phyloP scores from a whole-genome alignment of 2,113 vertebrate species.

The Danionella cerebrum region DNA sequence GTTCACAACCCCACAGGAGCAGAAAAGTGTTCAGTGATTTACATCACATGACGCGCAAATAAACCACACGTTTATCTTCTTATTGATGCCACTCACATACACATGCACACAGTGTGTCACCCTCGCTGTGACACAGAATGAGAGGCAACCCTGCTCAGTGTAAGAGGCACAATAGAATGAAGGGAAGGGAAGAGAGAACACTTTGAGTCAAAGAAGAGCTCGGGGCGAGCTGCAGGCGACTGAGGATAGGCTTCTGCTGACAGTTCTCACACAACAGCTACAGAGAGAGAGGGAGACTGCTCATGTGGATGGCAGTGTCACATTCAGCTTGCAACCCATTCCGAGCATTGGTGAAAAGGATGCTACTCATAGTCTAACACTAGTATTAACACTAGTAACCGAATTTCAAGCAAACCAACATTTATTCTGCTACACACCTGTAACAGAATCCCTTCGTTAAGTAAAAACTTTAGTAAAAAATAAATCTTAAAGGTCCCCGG shows the following conservation, averaged over 20 bases:
- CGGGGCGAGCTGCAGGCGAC: constrained; percentile 84
- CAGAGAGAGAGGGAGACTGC: constrained; percentile 71
- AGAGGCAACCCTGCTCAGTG: constrained; percentile 27
- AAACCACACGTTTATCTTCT: not conserved
- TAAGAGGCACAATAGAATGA: constrained; percentile 82
- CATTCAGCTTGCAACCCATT: constrained; percentile 64
- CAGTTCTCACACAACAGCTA: constrained; percentile 83
- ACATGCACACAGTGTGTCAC: constrained; percentile 20
- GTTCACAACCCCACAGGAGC: not conserved
- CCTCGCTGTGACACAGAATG: constrained; percentile 15
- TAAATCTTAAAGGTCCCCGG: no score
- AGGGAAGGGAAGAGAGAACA: constrained; percentile 81
- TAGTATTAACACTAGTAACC: no score
- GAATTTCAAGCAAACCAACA: no score
- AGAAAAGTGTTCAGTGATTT: constrained; percentile 2
- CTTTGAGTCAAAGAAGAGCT: constrained; percentile 92
- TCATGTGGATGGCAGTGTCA: no score
- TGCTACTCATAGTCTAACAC: constrained; percentile 57
- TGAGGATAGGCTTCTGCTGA: constrained; percentile 80
- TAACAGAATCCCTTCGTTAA: no score
- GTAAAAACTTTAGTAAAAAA: no score
- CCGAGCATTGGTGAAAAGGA: constrained; percentile 66
- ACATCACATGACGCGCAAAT: constrained; percentile 17
- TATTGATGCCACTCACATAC: constrained; percentile 15
- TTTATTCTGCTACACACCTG: no score